Evolutionary conservation across 2,888 invertebrate species (phyloP).

Genomic region (Protodeltote pygarga): DNA sequence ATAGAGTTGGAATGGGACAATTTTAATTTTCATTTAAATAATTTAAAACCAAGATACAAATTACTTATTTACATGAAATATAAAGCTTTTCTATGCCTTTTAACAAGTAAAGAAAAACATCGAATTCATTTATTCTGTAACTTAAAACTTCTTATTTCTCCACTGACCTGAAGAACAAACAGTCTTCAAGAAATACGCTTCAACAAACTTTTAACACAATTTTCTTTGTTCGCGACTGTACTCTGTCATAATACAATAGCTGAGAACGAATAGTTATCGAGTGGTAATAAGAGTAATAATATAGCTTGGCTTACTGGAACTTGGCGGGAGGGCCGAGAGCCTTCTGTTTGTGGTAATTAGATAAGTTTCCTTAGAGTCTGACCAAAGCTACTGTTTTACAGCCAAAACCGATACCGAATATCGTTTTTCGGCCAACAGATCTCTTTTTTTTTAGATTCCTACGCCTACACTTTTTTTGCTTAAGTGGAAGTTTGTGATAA

Average conservation of each 20-base stretch:
- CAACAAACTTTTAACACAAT: constrained; percentile 33
- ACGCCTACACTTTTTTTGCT: too few relatives aligned
- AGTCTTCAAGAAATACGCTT: constrained; percentile 18
- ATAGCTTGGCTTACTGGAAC: constrained; percentile 43
- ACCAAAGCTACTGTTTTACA: too few relatives aligned
- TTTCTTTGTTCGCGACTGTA: constrained; percentile 35
- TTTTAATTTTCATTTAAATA: too few relatives aligned
- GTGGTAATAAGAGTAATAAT: constrained; percentile 50
- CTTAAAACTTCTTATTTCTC: constrained; percentile 2
- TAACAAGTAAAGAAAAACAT: too few relatives aligned
- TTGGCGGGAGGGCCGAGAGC: constrained; percentile 51
- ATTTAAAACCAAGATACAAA: too few relatives aligned
- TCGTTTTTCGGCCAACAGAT: too few relatives aligned
- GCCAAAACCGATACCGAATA: too few relatives aligned
- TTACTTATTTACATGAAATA: too few relatives aligned
- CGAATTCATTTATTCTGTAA: constrained; percentile 3
- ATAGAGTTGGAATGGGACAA: too few relatives aligned
- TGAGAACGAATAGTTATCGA: constrained; percentile 46
- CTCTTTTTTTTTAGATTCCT: too few relatives aligned
- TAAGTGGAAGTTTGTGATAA: too few relatives aligned
- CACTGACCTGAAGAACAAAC: constrained; percentile 5
- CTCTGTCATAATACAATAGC: constrained; percentile 43
- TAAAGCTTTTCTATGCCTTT: too few relatives aligned
- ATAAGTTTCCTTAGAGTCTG: constrained; percentile 71
- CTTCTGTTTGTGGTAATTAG: constrained; percentile 72